A percentile compares a stretch with the other conserved stretches of the same genome.
These are phyloP conservation scores for Zaprionus tsacasi DNA, from an alignment of 1,140 invertebrate species.

Conservation along the genomic window DNA sequence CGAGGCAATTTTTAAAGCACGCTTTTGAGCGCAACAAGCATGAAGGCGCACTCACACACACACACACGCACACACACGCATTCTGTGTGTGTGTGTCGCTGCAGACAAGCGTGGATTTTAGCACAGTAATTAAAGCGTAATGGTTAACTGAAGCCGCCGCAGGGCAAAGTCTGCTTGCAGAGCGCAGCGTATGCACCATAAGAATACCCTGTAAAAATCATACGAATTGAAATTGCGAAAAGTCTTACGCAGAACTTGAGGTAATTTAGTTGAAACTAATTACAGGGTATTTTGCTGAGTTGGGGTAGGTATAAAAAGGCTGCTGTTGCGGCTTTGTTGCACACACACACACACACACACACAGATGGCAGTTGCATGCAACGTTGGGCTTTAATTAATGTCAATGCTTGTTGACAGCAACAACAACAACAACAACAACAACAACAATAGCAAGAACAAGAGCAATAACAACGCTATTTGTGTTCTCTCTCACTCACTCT, in stretches of 20 bases:
- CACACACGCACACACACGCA: slow-evolving; percentile 26
- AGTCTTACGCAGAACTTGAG: not conserved
- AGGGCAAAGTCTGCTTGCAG: slow-evolving; percentile 22
- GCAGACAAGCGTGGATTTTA: slow-evolving; percentile 76
- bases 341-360: slow-evolving; percentile 31
- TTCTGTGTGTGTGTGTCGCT: slow-evolving; percentile 44
- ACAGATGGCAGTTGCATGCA: slow-evolving; percentile 59
- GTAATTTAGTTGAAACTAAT: not conserved
- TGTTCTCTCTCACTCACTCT: not conserved
- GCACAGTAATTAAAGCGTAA: slow-evolving; percentile 79
- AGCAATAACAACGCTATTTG: slow-evolving; percentile 11
- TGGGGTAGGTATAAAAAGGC: not conserved
- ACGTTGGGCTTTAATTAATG: slow-evolving; percentile 77
- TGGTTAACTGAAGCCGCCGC: slow-evolving; percentile 74
- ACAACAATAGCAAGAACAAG: too few relatives aligned
- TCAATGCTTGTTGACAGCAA: slow-evolving; percentile 78
- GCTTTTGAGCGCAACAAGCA: slow-evolving; percentile 66
- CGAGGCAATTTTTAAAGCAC: slow-evolving; percentile 63
- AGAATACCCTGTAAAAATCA: slow-evolving; percentile 18
- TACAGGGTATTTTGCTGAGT: slow-evolving; percentile 19
- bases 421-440: slow-evolving; percentile 25
- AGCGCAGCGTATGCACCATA: not conserved
- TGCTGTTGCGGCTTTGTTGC: slow-evolving; percentile 18
- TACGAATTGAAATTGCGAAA: not conserved
- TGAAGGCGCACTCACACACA: slow-evolving; percentile 22